Conservation (phyloP, 2,113 vertebrate genomes). For the Bothrops jararaca region DNA sequence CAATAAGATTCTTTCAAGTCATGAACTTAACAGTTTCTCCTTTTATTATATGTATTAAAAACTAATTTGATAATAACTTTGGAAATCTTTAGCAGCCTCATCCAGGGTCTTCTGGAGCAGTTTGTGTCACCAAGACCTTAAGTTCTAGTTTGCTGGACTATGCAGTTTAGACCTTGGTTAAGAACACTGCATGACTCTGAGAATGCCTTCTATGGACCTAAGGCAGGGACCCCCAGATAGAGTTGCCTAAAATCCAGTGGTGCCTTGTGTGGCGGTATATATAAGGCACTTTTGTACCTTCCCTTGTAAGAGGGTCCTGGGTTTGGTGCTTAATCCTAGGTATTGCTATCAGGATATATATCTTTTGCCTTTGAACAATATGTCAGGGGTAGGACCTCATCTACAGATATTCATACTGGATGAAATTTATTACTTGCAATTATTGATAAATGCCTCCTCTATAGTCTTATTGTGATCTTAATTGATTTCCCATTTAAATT, state of each 20-base stretch:
- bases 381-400: neutral
- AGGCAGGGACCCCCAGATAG: neutral
- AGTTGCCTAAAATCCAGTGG: neutral
- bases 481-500: neutral
- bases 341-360: neutral
- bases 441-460: neutral
- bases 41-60: neutral
- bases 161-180: neutral
- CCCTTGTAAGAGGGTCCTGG: neutral
- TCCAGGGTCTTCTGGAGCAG: neutral
- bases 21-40: neutral
- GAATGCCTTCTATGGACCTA: neutral
- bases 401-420: neutral
- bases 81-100: neutral
- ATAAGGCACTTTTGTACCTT: neutral
- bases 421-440: neutral
- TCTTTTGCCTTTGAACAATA: neutral
- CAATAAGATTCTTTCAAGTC: neutral
- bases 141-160: neutral
- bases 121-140: neutral
- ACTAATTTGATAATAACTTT: neutral
- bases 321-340: neutral
- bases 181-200: neutral
- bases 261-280: neutral
- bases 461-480: neutral